phyloP scores from a whole-genome alignment of 1,140 invertebrate species.

The Pomacea maculata region DNA sequence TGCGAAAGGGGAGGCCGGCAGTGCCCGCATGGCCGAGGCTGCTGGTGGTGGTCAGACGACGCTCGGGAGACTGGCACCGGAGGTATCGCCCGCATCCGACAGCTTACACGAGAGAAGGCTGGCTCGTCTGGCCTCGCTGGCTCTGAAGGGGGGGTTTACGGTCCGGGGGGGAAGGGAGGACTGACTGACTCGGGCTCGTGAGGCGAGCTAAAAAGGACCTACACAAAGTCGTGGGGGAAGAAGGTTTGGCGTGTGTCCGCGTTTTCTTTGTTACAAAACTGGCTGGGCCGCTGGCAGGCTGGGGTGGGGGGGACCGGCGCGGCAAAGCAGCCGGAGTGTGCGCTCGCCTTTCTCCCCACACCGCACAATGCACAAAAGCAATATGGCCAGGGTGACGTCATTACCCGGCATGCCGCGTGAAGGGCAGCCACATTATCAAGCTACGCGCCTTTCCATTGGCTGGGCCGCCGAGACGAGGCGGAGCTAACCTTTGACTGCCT shows the following conservation, averaged over 20 bases:
- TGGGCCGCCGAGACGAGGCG: conserved; percentile 27
- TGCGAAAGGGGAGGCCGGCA: neutral
- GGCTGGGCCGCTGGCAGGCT: neutral
- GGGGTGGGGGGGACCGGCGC: neutral
- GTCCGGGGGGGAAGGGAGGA: too few relatives aligned
- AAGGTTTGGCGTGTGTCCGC: too few relatives aligned
- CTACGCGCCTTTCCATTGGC: conserved; percentile 32
- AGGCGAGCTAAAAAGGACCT: too few relatives aligned
- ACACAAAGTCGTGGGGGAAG: too few relatives aligned
- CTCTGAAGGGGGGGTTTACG: too few relatives aligned
- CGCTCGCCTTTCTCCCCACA: conserved; percentile 1
- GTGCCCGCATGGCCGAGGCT: neutral
- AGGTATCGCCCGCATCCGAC: too few relatives aligned
- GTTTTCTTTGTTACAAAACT: too few relatives aligned
- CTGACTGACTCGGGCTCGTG: too few relatives aligned
- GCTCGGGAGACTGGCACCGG: too few relatives aligned
- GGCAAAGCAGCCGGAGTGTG: neutral
- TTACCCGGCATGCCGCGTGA: conserved; percentile 43
- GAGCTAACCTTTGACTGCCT: conserved; percentile 28
- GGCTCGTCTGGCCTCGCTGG: too few relatives aligned
- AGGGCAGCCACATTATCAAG: conserved; percentile 25
- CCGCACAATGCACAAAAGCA: conserved; percentile 42
- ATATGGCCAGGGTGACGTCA: conserved; percentile 55
- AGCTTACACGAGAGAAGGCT: too few relatives aligned
- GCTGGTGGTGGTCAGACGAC: neutral